These are phyloP conservation scores for Neocrepidodera transversa DNA, from an alignment of 2,888 invertebrate species.

Conservation along the genomic window DNA sequence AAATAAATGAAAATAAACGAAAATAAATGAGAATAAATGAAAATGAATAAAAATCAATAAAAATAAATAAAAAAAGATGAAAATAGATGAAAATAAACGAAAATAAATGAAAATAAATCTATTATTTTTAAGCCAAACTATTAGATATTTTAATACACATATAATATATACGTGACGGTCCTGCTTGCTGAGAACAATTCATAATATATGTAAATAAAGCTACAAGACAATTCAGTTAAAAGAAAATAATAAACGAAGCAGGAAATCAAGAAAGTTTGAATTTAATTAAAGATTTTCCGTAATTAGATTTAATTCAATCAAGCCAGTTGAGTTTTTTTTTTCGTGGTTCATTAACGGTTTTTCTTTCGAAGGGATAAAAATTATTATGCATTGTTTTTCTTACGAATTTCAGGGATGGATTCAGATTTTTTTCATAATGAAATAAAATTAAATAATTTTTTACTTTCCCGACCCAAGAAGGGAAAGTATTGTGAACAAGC, in stretches of 20 bases:
- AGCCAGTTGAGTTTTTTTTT: constrained; percentile 38
- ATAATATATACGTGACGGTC: background rate
- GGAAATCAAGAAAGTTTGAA: constrained; percentile 21
- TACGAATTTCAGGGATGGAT: background rate
- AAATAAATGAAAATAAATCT: no score
- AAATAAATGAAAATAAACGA: no score
- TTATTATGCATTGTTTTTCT: constrained; percentile 9
- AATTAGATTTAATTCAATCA: constrained; percentile 49
- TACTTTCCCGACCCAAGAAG: no score
- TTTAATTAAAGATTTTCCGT: constrained; percentile 49
- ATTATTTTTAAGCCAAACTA: no score
- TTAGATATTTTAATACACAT: no score
- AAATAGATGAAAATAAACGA: no score
- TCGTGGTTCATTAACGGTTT: constrained; percentile 10
- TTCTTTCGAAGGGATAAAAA: background rate
- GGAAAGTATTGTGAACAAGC: no score
- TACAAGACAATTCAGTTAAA: background rate
- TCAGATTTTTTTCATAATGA: no score
- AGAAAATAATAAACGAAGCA: constrained; percentile 10
- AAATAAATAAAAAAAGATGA: no score
- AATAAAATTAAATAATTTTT: no score
- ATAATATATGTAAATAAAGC: background rate
- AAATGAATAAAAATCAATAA: no score
- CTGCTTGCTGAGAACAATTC: background rate
- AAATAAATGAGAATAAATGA: no score